Evolutionary conservation across 2,113 vertebrate species (phyloP).

Genomic region (Lampris incognitus): DNA sequence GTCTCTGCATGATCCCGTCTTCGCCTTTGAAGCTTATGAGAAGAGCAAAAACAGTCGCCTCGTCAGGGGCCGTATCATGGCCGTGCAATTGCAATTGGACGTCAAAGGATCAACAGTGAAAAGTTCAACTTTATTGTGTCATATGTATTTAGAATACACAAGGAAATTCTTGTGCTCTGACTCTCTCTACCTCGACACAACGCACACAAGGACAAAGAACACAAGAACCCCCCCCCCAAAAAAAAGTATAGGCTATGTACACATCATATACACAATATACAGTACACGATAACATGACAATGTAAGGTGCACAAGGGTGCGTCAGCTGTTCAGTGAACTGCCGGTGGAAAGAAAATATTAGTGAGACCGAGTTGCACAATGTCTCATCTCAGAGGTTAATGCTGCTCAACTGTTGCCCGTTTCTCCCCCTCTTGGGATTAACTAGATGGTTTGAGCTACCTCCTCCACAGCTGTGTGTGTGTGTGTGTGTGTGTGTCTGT

Average conservation of each 20-base stretch:
- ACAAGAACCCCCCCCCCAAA: too few relatives aligned
- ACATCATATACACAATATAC: too few relatives aligned
- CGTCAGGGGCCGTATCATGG: conserved; percentile 45
- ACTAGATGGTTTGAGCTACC: conserved; percentile 27
- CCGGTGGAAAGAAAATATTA: too few relatives aligned
- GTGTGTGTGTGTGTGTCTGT: conserved; percentile 10
- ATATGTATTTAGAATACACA: too few relatives aligned
- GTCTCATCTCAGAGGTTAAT: conserved; percentile 47
- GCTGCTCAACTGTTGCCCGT: conserved; percentile 33
- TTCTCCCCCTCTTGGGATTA: conserved; percentile 18
- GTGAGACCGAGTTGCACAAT: conserved; percentile 11
- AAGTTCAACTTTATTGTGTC: too few relatives aligned
- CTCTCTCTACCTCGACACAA: too few relatives aligned
- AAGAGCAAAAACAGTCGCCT: conserved; percentile 39
- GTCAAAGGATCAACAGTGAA: conserved; percentile 28
- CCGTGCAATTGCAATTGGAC: conserved; percentile 62
- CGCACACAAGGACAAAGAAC: too few relatives aligned
- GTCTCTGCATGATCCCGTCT: neutral
- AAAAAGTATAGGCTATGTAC: too few relatives aligned
- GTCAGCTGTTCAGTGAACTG: too few relatives aligned
- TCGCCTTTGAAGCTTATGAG: conserved; percentile 52
- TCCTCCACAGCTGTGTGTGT: conserved; percentile 48
- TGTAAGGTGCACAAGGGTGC: too few relatives aligned
- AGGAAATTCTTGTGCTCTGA: too few relatives aligned
- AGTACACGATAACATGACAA: too few relatives aligned